Conservation (phyloP, 2,113 vertebrate genomes). For the Meriones unguiculatus region DNA sequence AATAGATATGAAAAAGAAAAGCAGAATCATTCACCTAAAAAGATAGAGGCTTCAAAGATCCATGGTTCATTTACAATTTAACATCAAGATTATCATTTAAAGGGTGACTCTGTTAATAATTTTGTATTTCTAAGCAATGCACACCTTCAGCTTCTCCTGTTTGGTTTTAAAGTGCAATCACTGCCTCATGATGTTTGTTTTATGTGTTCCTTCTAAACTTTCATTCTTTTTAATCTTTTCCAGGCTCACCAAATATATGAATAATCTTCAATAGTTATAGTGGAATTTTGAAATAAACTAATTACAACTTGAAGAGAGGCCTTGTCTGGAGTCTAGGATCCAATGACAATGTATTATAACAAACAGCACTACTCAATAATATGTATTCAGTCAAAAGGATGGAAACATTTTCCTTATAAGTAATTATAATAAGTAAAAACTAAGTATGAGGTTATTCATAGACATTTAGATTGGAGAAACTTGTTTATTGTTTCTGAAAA, state of each 20-base stretch:
- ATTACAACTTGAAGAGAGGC: neutral
- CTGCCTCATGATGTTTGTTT: neutral
- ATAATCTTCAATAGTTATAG: neutral
- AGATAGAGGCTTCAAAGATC: neutral
- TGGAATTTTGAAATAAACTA: neutral
- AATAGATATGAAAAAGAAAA: neutral
- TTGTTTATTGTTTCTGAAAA: neutral
- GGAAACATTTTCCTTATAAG: neutral
- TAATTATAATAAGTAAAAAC: neutral
- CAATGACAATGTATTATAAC: fast-evolving
- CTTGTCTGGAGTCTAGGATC: fast-evolving
- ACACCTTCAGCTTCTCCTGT: neutral
- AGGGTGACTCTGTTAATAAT: neutral
- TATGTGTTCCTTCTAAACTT: neutral
- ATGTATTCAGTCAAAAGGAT: neutral
- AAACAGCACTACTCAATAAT: neutral
- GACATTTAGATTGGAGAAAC: neutral
- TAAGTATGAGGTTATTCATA: neutral
- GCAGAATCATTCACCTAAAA: neutral
- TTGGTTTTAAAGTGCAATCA: neutral
- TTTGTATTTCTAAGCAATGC: neutral
- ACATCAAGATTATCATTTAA: neutral
- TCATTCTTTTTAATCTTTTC: neutral
- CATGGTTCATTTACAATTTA: neutral
- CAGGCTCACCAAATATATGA: neutral